Evolutionary conservation across 2,113 vertebrate genomes (phyloP), one percentile per base, ranked within the genome.

Genomic region (zebrafish (Danio rerio)): DNA sequence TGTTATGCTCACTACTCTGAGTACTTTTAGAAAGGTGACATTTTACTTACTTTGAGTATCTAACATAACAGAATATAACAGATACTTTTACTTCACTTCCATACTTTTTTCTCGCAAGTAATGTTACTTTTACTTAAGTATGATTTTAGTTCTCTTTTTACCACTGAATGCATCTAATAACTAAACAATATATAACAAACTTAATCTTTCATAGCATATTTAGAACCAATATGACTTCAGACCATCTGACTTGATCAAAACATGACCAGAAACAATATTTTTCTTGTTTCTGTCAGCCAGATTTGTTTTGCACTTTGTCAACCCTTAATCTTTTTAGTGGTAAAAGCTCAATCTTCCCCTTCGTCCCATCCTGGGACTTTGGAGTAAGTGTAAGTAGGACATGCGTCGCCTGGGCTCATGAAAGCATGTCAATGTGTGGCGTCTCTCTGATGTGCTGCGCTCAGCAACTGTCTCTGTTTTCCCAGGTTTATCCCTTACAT

Each of bases 401-500:
- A 80, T 58, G 12, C 42, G 7, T 49, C 49, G 53, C 43, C 59
- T 50, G 18, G 73, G 83, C 81, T 86, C 76, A 73, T 58, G 56
- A 56, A 59, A 56, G 70, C 31, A 5, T 15, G 53, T 3, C 18
- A 16, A 53, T 47, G 61, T 21, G 66, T 50, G 73, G 20, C 55
- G 43, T 69, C 72, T 73, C 84, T 80, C 83, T 69, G 68, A 63
- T 50, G 43, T 81, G 66, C 53, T 31, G 70, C 79, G 84, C 88
- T 81, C 61, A 75, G 86, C 86, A 83, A 86, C 72, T 81, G 87
- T 77, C 84, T 91, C 90, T 90, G 88, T 86, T 86, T 86, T 47
- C 16, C 77, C 85, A 90, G 91, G 92, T 93, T 94, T 91, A 93
- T 93, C 91, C 68, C 65, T 69, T 53, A 86, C 86, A 82, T 74